A percentile compares a stretch with the other conserved stretches of the same genome.
Conservation (phyloP, 92 coral and sea anemone genomes). For the Porites divaricata region DNA sequence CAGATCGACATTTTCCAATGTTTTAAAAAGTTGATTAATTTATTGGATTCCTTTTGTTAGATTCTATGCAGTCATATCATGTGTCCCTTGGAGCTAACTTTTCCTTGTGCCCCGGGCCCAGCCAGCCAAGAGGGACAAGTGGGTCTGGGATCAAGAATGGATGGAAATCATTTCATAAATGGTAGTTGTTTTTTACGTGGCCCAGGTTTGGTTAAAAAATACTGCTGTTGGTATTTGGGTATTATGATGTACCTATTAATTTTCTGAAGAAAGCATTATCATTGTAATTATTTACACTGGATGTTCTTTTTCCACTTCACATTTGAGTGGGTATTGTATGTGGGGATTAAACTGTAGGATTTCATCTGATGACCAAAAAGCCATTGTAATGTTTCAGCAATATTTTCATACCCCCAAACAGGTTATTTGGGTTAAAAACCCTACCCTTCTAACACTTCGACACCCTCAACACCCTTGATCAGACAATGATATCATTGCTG, state of each 20-base stretch:
- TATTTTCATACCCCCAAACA: too few species aligned
- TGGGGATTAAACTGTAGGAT: slow-evolving; percentile 33
- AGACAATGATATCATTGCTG: slow-evolving; percentile 36
- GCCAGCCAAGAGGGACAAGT: slow-evolving; percentile 39
- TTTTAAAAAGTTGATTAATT: too few species aligned
- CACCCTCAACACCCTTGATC: slow-evolving; percentile 26
- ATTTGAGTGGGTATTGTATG: too few species aligned
- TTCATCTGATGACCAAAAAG: slow-evolving; percentile 34
- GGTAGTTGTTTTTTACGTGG: slow-evolving; percentile 20
- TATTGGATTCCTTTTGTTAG: slow-evolving; percentile 36
- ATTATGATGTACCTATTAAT: slow-evolving; percentile 31
- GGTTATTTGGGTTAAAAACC: too few species aligned
- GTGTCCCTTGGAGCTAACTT: slow-evolving; percentile 33
- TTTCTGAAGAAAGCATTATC: too few species aligned
- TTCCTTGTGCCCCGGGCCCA: slow-evolving; percentile 40
- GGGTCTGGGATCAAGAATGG: slow-evolving; percentile 41
- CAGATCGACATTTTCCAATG: too few species aligned
- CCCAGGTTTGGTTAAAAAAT: slow-evolving; percentile 32
- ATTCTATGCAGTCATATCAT: slow-evolving; percentile 26
- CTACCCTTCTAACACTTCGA: slow-evolving; percentile 41
- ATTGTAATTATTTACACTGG: too few species aligned
- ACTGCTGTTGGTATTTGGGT: slow-evolving; percentile 31
- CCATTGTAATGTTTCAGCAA: too few species aligned
- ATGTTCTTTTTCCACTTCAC: too few species aligned
- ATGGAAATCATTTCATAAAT: slow-evolving; percentile 28